phyloP scores from a whole-genome alignment of 2,888 invertebrate genomes.

The Catocala sponsa region DNA sequence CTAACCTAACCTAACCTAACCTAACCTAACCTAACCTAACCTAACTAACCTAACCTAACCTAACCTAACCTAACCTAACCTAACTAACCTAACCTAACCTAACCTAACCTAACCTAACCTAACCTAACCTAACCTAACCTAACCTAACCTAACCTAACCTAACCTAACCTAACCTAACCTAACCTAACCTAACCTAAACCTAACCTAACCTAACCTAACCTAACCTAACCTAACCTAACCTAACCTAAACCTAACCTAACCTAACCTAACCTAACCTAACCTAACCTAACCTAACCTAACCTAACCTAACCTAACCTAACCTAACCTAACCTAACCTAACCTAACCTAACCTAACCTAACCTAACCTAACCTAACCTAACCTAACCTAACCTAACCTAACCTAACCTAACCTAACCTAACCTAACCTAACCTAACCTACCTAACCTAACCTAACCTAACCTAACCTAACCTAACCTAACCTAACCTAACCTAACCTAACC shows the following conservation, averaged over 20 bases:
- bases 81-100: conserved; percentile 19
- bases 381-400: conserved; percentile 14
- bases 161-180: conserved; percentile 19
- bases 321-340: conserved; percentile 18
- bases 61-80: conserved; percentile 19
- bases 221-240: conserved; percentile 21
- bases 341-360: conserved; percentile 21
- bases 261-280: conserved; percentile 18
- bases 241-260: conserved; percentile 17
- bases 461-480: conserved; percentile 19
- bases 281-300: conserved; percentile 18
- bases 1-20: conserved; percentile 19
- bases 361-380: conserved; percentile 16
- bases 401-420: conserved; percentile 20
- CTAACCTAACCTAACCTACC: conserved; percentile 22
- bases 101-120: conserved; percentile 19
- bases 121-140: conserved; percentile 16
- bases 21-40: conserved; percentile 20
- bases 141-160: conserved; percentile 19
- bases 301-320: conserved; percentile 19
- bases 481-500: conserved; percentile 17
- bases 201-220: conserved; percentile 19
- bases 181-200: conserved; percentile 19
- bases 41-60: conserved; percentile 19
- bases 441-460: conserved; percentile 21